Conservation (phyloP, 1,140 invertebrate species). For the Campoletis sonorensis region DNA sequence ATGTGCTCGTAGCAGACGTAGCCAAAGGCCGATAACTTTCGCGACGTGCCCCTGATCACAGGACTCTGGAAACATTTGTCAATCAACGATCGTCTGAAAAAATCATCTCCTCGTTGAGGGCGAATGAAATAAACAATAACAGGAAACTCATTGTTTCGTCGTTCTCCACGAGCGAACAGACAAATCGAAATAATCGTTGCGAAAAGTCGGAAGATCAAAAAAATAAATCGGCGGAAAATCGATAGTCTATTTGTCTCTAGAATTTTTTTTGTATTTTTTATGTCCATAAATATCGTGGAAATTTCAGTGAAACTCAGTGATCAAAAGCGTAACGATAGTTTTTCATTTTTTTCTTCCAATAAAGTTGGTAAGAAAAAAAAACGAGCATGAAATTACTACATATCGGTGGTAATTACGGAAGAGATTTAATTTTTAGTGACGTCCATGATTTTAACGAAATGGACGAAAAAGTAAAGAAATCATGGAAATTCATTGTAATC, state of each 20-base stretch:
- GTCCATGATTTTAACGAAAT: no score
- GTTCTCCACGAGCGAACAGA: no score
- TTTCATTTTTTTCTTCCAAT: not conserved
- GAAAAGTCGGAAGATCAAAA: no score
- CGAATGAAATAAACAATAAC: no score
- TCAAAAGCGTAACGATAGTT: not conserved
- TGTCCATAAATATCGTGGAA: no score
- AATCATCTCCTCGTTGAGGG: constrained; percentile 12
- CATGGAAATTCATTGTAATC: no score
- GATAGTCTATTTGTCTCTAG: not conserved
- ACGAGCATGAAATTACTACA: not conserved
- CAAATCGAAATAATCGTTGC: no score
- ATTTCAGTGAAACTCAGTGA: no score
- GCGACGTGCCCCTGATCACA: constrained; percentile 70
- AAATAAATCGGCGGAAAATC: no score
- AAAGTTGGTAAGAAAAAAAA: not conserved
- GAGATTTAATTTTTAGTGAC: constrained; percentile 16
- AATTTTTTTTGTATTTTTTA: no score
- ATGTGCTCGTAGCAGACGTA: constrained; percentile 71
- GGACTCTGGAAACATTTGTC: constrained; percentile 70
- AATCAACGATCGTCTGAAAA: constrained; percentile 52
- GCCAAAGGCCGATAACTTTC: constrained; percentile 66
- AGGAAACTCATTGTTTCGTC: no score
- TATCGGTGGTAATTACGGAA: constrained; percentile 32
- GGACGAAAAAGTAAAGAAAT: no score